These are phyloP conservation scores for Leucosticte australis DNA, from an alignment of 2,113 vertebrate species.

Conservation along the genomic window DNA sequence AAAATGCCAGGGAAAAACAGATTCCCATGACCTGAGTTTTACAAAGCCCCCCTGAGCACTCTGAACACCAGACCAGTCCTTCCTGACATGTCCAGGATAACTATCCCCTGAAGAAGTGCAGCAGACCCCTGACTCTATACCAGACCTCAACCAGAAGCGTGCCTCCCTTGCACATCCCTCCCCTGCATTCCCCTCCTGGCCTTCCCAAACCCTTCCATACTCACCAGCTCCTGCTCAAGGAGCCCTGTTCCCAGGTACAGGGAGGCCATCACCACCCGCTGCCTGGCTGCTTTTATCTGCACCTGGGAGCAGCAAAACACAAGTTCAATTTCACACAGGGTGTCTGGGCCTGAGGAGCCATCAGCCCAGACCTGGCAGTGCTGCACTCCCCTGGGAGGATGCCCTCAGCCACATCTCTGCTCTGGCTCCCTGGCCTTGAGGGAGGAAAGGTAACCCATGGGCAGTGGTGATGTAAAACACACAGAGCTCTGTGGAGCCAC, in stretches of 20 bases:
- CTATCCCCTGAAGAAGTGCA: not conserved
- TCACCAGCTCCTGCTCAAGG: conserved; percentile 94
- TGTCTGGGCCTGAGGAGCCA: not conserved
- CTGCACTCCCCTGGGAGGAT: not conserved
- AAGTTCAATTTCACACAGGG: not conserved
- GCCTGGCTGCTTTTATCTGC: conserved; percentile 85
- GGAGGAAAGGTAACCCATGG: not conserved
- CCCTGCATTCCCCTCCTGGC: not conserved
- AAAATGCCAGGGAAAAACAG: not conserved
- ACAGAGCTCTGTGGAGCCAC: not conserved
- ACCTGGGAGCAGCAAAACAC: conserved; percentile 66
- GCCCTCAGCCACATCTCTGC: not conserved
- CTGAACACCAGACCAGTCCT: not conserved
- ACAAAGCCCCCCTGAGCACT: not conserved
- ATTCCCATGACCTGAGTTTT: not conserved
- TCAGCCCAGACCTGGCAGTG: not conserved
- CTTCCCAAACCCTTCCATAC: conserved; percentile 9
- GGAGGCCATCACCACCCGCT: conserved; percentile 92
- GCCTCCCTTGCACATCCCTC: not conserved
- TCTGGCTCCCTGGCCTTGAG: not conserved
- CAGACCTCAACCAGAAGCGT: not conserved
- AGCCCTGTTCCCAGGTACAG: conserved; percentile 92
- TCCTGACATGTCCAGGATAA: not conserved
- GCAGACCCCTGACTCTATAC: not conserved
- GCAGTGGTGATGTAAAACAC: fast-evolving